phyloP scores from a whole-genome alignment of 2,113 vertebrate genomes.

The Cromileptes altivelis region DNA sequence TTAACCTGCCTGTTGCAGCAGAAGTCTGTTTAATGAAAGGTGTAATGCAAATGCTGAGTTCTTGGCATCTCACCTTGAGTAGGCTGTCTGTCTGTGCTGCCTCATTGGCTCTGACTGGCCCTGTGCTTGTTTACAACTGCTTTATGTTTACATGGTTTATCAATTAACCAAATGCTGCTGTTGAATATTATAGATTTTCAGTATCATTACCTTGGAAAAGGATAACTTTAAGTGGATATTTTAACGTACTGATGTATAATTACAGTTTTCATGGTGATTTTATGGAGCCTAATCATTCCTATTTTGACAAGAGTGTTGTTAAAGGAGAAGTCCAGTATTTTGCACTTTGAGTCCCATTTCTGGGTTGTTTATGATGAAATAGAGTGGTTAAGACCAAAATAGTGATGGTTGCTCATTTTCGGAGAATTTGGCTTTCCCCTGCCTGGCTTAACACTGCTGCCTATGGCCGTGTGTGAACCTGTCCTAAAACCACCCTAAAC shows the following conservation, averaged over 20 bases:
- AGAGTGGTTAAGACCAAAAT: too few species aligned
- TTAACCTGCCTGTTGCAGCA: background rate
- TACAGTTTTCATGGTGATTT: background rate
- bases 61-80: background rate
- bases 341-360: too few species aligned
- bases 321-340: too few species aligned
- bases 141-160: background rate
- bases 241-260: background rate
- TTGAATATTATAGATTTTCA: background rate
- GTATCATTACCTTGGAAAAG: background rate
- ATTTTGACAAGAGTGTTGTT: background rate
- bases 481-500: too few species aligned
- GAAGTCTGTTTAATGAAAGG: background rate
- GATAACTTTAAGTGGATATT: background rate
- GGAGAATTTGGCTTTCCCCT: too few species aligned
- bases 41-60: background rate
- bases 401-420: too few species aligned
- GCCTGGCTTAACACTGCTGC: too few species aligned
- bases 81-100: background rate
- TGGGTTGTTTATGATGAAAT: too few species aligned
- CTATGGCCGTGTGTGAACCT: too few species aligned
- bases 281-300: background rate
- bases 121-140: conserved; percentile 17
- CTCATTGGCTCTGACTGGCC: background rate
- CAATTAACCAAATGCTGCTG: background rate